Conservation (phyloP, 2,113 vertebrate species). For the Ochotona princeps region DNA sequence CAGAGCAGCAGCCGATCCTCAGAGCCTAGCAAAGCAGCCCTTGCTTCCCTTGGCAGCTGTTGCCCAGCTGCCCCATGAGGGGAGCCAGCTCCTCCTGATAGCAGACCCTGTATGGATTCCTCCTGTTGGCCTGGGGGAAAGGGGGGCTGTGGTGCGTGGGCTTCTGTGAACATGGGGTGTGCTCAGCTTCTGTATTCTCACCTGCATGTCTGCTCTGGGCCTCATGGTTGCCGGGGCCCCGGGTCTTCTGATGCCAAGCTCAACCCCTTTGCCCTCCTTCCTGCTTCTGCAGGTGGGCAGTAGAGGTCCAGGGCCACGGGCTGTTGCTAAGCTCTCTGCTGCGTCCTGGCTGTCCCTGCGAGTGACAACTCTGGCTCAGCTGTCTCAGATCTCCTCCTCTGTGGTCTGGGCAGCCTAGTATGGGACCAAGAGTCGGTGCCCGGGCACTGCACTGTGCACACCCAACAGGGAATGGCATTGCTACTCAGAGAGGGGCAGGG, state of each 20-base stretch:
- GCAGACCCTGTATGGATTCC: too few relatives aligned
- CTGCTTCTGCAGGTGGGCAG: not conserved
- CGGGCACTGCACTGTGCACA: rapidly evolving
- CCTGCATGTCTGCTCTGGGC: not conserved
- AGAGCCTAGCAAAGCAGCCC: too few relatives aligned
- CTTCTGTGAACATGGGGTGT: not conserved
- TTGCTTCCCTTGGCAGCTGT: too few relatives aligned
- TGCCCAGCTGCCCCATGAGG: too few relatives aligned
- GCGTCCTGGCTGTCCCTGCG: not conserved
- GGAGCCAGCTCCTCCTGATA: too few relatives aligned
- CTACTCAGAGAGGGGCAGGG: too few relatives aligned
- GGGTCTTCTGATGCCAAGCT: not conserved
- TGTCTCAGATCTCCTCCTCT: not conserved
- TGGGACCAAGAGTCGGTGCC: rapidly evolving
- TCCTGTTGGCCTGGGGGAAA: not conserved
- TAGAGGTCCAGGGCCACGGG: not conserved
- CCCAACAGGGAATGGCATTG: too few relatives aligned
- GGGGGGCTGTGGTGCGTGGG: rapidly evolving
- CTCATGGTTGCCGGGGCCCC: too few relatives aligned
- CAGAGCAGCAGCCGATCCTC: not conserved
- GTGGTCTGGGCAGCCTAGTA: too few relatives aligned
- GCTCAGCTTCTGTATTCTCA: not conserved
- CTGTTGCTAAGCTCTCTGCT: not conserved
- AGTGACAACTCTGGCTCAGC: not conserved
- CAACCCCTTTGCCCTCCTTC: not conserved